Conservation (phyloP, 2,797 vertebrate genomes). For the Cheracebus regulus region DNA sequence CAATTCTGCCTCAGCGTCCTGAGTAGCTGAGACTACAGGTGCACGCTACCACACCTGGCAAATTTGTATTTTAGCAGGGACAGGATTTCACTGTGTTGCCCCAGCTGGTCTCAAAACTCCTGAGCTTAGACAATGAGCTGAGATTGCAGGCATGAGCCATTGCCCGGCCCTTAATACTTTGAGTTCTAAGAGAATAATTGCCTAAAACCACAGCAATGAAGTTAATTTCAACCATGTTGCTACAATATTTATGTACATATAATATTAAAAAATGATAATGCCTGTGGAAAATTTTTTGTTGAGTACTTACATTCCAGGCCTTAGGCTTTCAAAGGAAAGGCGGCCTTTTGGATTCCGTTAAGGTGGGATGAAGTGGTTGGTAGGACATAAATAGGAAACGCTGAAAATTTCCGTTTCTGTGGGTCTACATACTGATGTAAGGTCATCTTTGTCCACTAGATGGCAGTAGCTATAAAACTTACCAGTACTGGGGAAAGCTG, state of each 20-base stretch:
- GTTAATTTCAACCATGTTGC: neutral
- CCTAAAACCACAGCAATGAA: neutral
- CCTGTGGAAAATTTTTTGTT: neutral
- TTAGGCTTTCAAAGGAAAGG: neutral
- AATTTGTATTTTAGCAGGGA: too few species aligned
- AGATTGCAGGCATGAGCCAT: too few species aligned
- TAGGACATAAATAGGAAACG: neutral
- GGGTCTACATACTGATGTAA: neutral
- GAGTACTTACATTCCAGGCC: neutral
- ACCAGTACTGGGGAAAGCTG: neutral
- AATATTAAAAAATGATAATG: neutral
- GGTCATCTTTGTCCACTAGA: slow-evolving; percentile 71
- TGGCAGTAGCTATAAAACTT: slow-evolving; percentile 69
- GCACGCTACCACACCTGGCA: too few species aligned
- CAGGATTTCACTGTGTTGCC: too few species aligned
- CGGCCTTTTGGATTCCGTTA: neutral
- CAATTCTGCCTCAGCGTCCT: too few species aligned
- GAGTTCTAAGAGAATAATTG: neutral
- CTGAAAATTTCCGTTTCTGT: neutral
- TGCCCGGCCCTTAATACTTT: neutral
- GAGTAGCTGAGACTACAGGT: too few species aligned
- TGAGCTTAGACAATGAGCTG: too few species aligned
- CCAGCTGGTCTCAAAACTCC: too few species aligned
- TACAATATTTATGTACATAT: neutral
- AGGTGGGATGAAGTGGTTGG: neutral